Evolutionary conservation across 2,113 vertebrate species (phyloP).

Genomic region (Porphyrio hochstetteri): DNA sequence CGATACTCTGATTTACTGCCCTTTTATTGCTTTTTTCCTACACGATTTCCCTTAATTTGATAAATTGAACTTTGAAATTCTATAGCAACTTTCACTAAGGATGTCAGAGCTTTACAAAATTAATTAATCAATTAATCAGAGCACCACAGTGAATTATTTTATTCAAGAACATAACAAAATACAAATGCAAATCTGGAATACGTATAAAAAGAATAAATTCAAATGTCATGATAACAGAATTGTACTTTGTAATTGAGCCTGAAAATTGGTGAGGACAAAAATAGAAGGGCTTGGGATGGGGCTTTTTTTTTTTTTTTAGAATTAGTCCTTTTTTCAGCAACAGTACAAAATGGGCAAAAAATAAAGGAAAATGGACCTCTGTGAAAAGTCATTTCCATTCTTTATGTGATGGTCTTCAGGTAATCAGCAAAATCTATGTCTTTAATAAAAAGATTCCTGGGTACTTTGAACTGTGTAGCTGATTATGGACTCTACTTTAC

Average conservation of each 20-base stretch:
- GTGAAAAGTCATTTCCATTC: not conserved
- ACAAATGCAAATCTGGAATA: not conserved
- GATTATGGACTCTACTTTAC: not conserved
- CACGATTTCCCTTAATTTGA: not conserved
- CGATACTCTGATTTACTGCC: not conserved
- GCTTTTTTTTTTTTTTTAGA: not conserved
- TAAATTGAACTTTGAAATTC: not conserved
- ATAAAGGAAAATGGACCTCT: not conserved
- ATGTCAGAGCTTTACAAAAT: not conserved
- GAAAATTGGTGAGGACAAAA: not conserved
- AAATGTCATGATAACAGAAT: not conserved
- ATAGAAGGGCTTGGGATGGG: not conserved
- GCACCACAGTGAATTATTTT: not conserved
- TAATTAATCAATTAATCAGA: conserved; percentile 9
- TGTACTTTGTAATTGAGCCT: not conserved
- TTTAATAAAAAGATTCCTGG: not conserved
- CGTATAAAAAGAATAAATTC: not conserved
- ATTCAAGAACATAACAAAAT: not conserved
- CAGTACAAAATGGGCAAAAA: not conserved
- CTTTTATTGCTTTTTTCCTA: not conserved
- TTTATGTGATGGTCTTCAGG: not conserved
- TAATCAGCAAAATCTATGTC: not conserved
- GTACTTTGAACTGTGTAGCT: not conserved
- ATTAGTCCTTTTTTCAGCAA: not conserved
- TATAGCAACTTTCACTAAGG: not conserved